Evolutionary conservation across 1,140 invertebrate genomes (phyloP), one percentile per base, ranked within the genome.

Genomic region (Bombus waltoni): DNA sequence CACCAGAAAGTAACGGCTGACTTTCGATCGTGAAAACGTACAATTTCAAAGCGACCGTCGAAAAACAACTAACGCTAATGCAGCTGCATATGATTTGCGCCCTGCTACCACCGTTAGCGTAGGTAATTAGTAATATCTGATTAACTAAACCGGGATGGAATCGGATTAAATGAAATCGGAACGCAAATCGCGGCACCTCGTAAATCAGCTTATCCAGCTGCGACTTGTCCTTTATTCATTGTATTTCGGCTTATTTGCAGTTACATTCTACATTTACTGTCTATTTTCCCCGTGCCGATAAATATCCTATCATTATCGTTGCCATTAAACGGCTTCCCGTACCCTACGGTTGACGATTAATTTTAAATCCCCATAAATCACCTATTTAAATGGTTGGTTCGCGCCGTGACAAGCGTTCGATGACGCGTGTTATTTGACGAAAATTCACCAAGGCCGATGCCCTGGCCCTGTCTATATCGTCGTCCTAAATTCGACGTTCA

Each of bases 41-140:
- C 15, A 71, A 42, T 71, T 42, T 5, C 1, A 10, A 11, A 40
- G 25, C 68, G 22, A 32, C 4, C 8, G 8, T 32, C 9, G 9
- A 35, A 35, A 40, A 65, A 77, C 40, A 13, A 10, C 3, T 3
- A 66, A 44, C 53, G 76, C 18, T 77, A 59, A 78, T 83, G 47
- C 65, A 77, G 28, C 44, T 40, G 66, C 40, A 40, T 79, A 84
- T 79, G 83, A 84, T 84, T 79, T 65, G 83, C 83, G 18, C 62
- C 32, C 81, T 57, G 72, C 68, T 42, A 47, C 65, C 15, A 32
- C 53, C 73, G 44, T 59, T 44, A n/a, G 75, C 80, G 70, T 22
- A 53, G 47, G 47, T 72, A 89, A 89, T 89, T 89, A 81, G 87
- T 57, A 88, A 74, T 83, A 89, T 83, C 88, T 66, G 71, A 85